Base-by-base conservation (phyloP, 2,113 vertebrate species). In the Ammodytes marinus region DNA sequence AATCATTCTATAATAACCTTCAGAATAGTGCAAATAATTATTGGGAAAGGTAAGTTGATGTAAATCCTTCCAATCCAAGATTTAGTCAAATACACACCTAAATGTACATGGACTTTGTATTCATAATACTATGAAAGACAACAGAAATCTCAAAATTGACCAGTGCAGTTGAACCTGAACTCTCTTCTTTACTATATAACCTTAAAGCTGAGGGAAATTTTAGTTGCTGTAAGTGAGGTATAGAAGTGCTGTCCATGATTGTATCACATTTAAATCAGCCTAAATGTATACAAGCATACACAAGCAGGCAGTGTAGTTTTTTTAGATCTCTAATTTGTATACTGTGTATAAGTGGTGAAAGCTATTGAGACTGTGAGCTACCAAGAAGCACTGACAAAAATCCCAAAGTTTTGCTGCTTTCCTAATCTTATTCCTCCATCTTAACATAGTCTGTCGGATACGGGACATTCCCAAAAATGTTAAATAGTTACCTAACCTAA, bases 371-470 rank as follows among this genome's bases (percentile, higher is more conserved):
- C n/a, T 11, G 35, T 58, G 43, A 74, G 54, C 46, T 37, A 61
- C 52, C 37, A 46, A 35, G 11, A 64, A 47, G 17, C 9, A 19
- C 42, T 17, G n/a, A 61, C 63, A 70, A 6, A 49, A 82, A 50
- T 65, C 53, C 27, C 35, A 39, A 74, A 55, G 49, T 42, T 50
- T 45, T 54, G 54, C 27, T 45, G 77, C 65, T 78, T 64, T 77
- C 50, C 9, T 71, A 82, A 79, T 79, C 66, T 69, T 65, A 46
- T 37, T 58, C 55, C 6, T 14, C 80, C 70, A 11, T 58, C 49
- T 43, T 77, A 65, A 89, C 73, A 86, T 58, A 60, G 78, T 63
- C 65, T 74, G 77, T 83, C 82, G 77, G 75, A 27, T 74, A 68
- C 52, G 58, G 81, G 64, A 67, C 35, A 58, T 81, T 85, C 69